Evolutionary conservation across 2,797 vertebrate genomes (phyloP).

Genomic region (Nannoperca australis): DNA sequence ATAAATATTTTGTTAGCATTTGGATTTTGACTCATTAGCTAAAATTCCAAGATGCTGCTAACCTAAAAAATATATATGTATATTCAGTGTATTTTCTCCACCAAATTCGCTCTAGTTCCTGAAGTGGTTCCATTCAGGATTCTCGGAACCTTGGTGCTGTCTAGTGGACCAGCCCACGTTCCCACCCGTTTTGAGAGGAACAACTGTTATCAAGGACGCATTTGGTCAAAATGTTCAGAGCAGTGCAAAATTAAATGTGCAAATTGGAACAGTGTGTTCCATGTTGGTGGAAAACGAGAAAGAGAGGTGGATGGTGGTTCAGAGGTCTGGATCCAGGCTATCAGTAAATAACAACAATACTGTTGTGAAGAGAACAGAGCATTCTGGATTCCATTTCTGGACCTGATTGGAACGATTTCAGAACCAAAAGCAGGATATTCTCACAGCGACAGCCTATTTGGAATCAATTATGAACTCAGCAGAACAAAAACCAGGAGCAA

Average conservation of each 20-base stretch:
- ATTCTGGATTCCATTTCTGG: background rate
- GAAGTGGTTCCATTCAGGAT: too few relatives aligned
- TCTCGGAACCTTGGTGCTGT: too few relatives aligned
- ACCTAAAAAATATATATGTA: background rate
- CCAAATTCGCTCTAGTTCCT: too few relatives aligned
- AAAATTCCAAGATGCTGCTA: background rate
- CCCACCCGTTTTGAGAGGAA: too few relatives aligned
- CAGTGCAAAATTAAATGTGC: too few relatives aligned
- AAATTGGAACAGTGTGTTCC: too few relatives aligned
- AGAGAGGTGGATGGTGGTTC: background rate
- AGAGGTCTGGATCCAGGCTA: background rate
- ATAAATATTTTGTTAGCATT: background rate
- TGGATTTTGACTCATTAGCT: background rate
- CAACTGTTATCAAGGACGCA: too few relatives aligned
- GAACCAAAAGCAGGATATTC: background rate
- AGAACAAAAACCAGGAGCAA: conserved; percentile 5
- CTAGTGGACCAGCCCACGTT: too few relatives aligned
- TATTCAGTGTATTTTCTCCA: background rate
- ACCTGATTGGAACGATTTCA: background rate
- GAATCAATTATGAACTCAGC: background rate
- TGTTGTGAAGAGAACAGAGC: background rate
- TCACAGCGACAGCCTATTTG: conserved; percentile 3
- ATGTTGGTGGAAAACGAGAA: too few relatives aligned
- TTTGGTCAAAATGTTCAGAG: too few relatives aligned
- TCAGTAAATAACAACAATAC: too few relatives aligned